phyloP scores from a whole-genome alignment of 2,888 invertebrate genomes.

The Shargacucullia verbasci region DNA sequence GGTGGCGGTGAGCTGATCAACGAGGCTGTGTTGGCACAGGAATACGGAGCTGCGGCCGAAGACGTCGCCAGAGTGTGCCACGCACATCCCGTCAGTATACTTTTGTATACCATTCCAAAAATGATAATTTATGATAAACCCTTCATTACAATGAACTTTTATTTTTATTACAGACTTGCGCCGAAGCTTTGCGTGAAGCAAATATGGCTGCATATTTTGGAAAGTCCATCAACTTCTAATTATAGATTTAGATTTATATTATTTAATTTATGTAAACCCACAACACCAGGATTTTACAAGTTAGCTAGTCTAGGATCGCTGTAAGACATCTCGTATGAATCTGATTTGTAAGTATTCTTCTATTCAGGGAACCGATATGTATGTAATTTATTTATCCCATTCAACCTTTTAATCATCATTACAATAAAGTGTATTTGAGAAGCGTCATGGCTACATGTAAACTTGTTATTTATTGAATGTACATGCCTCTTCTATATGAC shows the following conservation, averaged over 20 bases:
- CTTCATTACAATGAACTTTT: not conserved
- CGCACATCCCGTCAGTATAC: constrained; percentile 96
- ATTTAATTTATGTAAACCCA: constrained; percentile 59
- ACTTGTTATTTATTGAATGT: constrained; percentile 52
- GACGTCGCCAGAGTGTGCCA: constrained; percentile 99
- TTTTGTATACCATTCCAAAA: not conserved
- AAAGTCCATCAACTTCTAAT: constrained; percentile 98
- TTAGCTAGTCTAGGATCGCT: constrained; percentile 61
- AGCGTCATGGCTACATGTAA: not conserved
- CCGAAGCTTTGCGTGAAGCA: constrained; percentile 99
- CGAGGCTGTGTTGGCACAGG: constrained; percentile 99
- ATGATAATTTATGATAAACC: no score
- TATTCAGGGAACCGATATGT: constrained; percentile 54
- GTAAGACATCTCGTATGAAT: constrained; percentile 83
- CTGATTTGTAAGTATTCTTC: constrained; percentile 73
- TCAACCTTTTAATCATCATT: constrained; percentile 21
- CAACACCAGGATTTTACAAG: constrained; percentile 59
- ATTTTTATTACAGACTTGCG: constrained; percentile 93
- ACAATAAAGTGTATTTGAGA: constrained; percentile 38
- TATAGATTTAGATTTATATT: constrained; percentile 55
- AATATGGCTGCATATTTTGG: constrained; percentile 98
- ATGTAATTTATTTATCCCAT: constrained; percentile 31
- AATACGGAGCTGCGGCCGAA: constrained; percentile 99
- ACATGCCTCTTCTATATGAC: constrained; percentile 6
- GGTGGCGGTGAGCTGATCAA: constrained; percentile 99